These are phyloP conservation scores for Drosophila melanosoma DNA, from an alignment of 2,888 invertebrate species.

Conservation along the genomic window DNA sequence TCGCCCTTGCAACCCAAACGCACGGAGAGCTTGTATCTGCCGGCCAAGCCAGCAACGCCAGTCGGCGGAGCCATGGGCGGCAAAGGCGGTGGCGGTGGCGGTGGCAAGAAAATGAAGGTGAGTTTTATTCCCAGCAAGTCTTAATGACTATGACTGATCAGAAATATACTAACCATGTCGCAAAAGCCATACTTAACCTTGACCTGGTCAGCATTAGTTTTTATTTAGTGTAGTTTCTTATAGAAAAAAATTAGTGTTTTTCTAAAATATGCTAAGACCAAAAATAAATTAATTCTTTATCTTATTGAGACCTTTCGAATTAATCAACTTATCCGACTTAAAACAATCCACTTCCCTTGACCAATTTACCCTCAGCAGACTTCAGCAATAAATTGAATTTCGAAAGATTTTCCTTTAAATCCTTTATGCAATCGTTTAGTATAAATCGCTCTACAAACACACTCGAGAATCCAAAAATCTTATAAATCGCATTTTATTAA, in stretches of 20 bases:
- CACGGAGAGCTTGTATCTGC: slow-evolving; percentile 94
- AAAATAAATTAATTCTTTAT: too few species aligned
- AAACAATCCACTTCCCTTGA: neutral
- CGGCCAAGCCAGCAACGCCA: slow-evolving; percentile 86
- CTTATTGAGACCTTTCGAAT: neutral
- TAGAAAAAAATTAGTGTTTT: too few species aligned
- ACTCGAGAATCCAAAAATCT: too few species aligned
- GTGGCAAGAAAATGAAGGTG: slow-evolving; percentile 85
- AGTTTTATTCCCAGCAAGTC: slow-evolving; percentile 31
- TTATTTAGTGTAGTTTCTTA: neutral
- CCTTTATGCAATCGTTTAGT: too few species aligned
- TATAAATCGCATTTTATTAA: too few species aligned
- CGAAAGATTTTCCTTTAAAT: too few species aligned
- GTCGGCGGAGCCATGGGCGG: slow-evolving; percentile 81
- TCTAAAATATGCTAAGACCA: too few species aligned
- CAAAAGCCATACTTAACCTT: neutral
- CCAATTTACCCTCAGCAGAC: too few species aligned
- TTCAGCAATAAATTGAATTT: too few species aligned
- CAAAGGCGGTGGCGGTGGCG: slow-evolving; percentile 83
- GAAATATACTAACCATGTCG: neutral
- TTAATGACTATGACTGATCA: neutral
- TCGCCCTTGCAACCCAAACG: slow-evolving; percentile 95
- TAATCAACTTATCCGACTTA: neutral
- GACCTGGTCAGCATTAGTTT: neutral
- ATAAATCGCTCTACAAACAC: too few species aligned